These are phyloP conservation scores for Athetis lepigone DNA, from an alignment of 2,888 invertebrate genomes.

Conservation along the genomic window DNA sequence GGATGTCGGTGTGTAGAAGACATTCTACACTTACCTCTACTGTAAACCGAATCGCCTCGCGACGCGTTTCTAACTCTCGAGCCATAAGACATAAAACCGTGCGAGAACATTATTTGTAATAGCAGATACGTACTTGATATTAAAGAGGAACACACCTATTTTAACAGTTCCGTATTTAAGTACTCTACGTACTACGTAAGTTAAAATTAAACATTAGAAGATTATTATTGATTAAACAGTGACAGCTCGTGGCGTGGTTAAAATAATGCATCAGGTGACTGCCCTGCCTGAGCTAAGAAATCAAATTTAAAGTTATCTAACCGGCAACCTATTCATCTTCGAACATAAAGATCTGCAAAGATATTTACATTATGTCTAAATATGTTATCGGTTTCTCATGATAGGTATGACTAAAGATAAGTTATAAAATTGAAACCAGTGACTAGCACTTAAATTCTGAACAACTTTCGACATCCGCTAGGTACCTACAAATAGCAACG, in stretches of 20 bases:
- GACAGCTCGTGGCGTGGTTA: slow-evolving; percentile 22
- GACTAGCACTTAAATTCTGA: slow-evolving; percentile 55
- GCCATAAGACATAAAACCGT: slow-evolving; percentile 58
- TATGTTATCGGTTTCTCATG: slow-evolving; percentile 4
- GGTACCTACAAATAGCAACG: slow-evolving; percentile 12
- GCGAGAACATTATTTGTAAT: slow-evolving; percentile 42
- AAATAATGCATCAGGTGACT: slow-evolving; percentile 34
- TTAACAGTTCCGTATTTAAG: too few species aligned
- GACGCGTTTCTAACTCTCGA: slow-evolving; percentile 52
- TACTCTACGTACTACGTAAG: too few species aligned
- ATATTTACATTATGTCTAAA: slow-evolving; percentile 12
- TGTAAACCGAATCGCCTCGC: slow-evolving; percentile 54
- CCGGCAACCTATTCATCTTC: slow-evolving; percentile 3
- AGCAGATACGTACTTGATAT: slow-evolving; percentile 41
- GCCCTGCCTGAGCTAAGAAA: slow-evolving; percentile 10
- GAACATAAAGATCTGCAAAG: not conserved
- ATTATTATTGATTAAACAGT: slow-evolving; percentile 41
- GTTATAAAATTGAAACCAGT: slow-evolving; percentile 51
- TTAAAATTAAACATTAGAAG: slow-evolving; percentile 52
- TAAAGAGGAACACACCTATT: slow-evolving; percentile 60
- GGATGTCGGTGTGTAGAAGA: slow-evolving; percentile 77
- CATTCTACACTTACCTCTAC: slow-evolving; percentile 71
- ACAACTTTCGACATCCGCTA: slow-evolving; percentile 57
- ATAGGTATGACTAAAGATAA: slow-evolving; percentile 19
- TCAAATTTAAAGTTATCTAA: not conserved